A percentile compares a stretch with the other conserved stretches of the same genome.
Conservation (phyloP, 2,888 invertebrate genomes). For the Myopa tessellatipennis region DNA sequence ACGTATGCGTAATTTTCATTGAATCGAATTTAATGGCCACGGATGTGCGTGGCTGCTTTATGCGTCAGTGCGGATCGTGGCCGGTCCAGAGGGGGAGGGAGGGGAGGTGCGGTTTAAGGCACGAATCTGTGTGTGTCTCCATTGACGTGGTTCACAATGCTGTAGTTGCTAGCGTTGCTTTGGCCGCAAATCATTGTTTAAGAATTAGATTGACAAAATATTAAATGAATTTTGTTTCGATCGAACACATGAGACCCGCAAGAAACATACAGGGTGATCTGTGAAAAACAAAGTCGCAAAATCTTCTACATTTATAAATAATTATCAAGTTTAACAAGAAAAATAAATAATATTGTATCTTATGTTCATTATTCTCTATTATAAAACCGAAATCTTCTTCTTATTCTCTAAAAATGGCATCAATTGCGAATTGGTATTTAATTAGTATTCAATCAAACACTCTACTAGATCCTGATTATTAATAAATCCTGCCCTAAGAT, state of each 20-base stretch:
- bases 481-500: no score
- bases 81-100: no score
- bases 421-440: no score
- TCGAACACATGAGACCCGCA: not conserved
- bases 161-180: conserved; percentile 10
- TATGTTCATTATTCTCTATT: no score
- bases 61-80: not conserved
- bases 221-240: not conserved
- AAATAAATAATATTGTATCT: no score
- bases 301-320: no score
- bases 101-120: not conserved
- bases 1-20: conserved; percentile 37
- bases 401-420: no score
- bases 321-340: no score
- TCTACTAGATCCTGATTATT: no score
- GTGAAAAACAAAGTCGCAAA: no score
- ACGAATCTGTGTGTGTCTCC: not conserved
- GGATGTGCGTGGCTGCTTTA: conserved; percentile 16
- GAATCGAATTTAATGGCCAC: conserved; percentile 34
- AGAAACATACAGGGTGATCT: not conserved
- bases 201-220: conserved; percentile 20
- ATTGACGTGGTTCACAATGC: not conserved
- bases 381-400: no score
- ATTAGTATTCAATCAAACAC: no score
- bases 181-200: conserved; percentile 6